Conservation (phyloP, 2,113 vertebrate species). For the Pantherophis guttatus region DNA sequence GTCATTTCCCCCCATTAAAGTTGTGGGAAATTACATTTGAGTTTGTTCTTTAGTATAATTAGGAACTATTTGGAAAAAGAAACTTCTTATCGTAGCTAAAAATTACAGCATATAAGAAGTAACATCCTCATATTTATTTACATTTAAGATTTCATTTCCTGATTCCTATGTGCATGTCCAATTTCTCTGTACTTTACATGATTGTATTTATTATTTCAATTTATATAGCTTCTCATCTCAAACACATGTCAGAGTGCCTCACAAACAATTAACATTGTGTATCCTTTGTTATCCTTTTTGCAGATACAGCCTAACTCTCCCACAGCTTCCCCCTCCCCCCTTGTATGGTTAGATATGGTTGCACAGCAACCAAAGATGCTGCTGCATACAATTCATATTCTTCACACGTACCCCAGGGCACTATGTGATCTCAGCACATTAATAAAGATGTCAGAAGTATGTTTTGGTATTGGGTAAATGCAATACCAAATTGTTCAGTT, state of each 20-base stretch:
- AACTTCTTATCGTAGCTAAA: slow-evolving; percentile 16
- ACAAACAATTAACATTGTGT: background rate
- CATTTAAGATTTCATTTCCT: background rate
- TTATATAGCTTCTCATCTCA: background rate
- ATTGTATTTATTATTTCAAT: background rate
- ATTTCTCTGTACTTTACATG: background rate
- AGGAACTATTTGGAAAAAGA: slow-evolving; percentile 39
- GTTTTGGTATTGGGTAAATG: slow-evolving; percentile 13
- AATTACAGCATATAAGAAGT: slow-evolving; percentile 22
- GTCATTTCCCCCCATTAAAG: background rate
- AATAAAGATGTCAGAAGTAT: background rate
- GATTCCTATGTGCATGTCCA: background rate
- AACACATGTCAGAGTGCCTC: background rate
- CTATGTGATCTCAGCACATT: slow-evolving; percentile 13
- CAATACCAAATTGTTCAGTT: slow-evolving; percentile 20
- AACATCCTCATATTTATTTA: slow-evolving; percentile 20
- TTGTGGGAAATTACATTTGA: slow-evolving; percentile 28
- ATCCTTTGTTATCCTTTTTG: background rate
- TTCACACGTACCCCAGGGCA: background rate
- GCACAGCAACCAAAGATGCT: background rate
- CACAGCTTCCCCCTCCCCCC: background rate
- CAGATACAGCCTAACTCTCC: background rate
- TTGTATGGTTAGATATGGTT: background rate
- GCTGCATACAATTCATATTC: background rate
- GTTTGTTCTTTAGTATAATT: slow-evolving; percentile 46